These are phyloP conservation scores for Moxostoma hubbsi DNA, from an alignment of 2,797 vertebrate genomes.

Conservation along the genomic window DNA sequence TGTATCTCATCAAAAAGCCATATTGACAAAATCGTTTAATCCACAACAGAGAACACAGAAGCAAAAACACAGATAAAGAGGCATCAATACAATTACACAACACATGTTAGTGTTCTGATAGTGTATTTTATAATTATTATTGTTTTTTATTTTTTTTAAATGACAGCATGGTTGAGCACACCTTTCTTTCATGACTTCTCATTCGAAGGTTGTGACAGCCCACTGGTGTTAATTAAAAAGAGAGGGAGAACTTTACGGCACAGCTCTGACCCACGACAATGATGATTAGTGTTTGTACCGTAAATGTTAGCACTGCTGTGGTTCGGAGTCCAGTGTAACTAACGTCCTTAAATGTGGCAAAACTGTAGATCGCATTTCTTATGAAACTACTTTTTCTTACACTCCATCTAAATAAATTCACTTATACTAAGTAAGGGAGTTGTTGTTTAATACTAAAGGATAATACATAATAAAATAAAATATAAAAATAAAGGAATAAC, in stretches of 20 bases:
- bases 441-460: background rate
- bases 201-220: conserved; percentile 59
- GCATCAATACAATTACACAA: conserved; percentile 41
- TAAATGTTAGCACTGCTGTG: conserved; percentile 39
- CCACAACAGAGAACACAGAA: background rate
- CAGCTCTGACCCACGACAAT: conserved; percentile 56
- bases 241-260: conserved; percentile 55
- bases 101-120: background rate
- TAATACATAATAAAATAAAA: too few relatives aligned
- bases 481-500: too few relatives aligned
- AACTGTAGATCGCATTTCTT: background rate
- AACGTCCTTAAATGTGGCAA: too few relatives aligned
- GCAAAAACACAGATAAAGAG: conserved; percentile 1
- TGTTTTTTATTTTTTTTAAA: conserved; percentile 30
- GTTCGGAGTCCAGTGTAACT: background rate
- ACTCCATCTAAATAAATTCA: background rate
- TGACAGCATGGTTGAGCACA: conserved; percentile 54
- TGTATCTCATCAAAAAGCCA: background rate
- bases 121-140: background rate
- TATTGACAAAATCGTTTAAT: conserved; percentile 19
- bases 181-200: conserved; percentile 57
- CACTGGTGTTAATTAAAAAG: conserved; percentile 73
- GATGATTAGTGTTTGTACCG: conserved; percentile 35
- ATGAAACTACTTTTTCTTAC: background rate
- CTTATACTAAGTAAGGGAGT: background rate